Evolutionary conservation across 2,113 vertebrate genomes (phyloP), one percentile per base, ranked within the genome.

Genomic region (Gila orcuttii): DNA sequence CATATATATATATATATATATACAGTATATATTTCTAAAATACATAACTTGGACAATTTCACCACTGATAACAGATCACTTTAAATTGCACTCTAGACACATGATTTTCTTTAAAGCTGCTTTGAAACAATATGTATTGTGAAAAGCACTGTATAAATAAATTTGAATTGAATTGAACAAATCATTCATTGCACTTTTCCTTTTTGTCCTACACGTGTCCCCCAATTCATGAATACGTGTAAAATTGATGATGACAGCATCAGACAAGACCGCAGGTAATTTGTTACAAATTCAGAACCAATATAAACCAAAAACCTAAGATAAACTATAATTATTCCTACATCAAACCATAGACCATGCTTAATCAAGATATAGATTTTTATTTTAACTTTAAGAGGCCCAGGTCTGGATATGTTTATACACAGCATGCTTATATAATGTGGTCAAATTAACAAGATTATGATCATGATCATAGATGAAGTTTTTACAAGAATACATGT

Each of bases 311-410:
- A 82, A 82, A 25, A 3, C 25, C 45, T 25, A 79, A 74, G n/a
- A 45, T 69, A 68, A 52, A 82, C 79, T 68, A 42, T 23, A 82
- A 82, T 82, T 82, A 82, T 82, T 28, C 10, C 25, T 36, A 33
- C 19, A 42, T 82, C 62, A 52, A 69, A 82, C 45, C 79, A 82
- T 4, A 13, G 15, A 68, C 28, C 28, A 28, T 47, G 42, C 42
- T 64, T 42, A 64, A 50, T 33, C 42, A 31, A 81, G 68, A 50
- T 81, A 81, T 81, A 50, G 39, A 81, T 68, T 50, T 68, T 82
- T 82, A 50, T 42, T 52, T 82, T 81, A 47, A 81, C 36, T 81
- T 81, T 50, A 68, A 52, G 62, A 31, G 42, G 11, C 28, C 79
- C 25, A n/a, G n/a, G n/a, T 80, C 36, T 80, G 78, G 7, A 23